Evolutionary conservation across 2,888 invertebrate genomes (phyloP), one percentile per base, ranked within the genome.

Genomic region (Drosophila fulvimacula): DNA sequence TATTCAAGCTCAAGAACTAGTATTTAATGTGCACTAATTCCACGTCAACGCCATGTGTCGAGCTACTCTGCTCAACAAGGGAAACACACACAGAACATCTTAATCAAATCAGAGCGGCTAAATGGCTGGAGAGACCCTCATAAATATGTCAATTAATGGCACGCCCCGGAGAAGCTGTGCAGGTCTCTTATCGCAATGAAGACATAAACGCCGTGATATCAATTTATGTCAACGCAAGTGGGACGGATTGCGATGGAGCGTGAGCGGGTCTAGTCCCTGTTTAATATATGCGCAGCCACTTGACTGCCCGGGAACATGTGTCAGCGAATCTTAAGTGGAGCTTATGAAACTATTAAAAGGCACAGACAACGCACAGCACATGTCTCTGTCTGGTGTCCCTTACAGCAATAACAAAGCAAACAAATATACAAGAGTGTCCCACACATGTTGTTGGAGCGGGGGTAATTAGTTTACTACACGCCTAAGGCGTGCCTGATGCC

Each of bases 241-340:
- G 77, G 34, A 46, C 73, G 81, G 82, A 53, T 46, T 53, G 63
- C 15, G 65, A 0, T 27, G 46, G 46, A 17, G 46, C 10, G 46
- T 11, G 60, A 69, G 46, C 30, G 42, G 21, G 32, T 24, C 19
- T 53, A 21, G 53, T 52, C 32, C 39, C 19, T 21, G 48, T 61
- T 65, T 84, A 89, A 82, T 85, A 62, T 84, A 88, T 89, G 73
- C 89, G 48, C 64, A 88, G 76, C 87, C 88, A 87, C 83, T 90
- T 88, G 90, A 90, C 90, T 90, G 81, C 46, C 61, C 76, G 81
- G 82, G 87, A 90, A 91, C 92, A 92, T 92, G 92, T 92, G 92
- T 92, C 91, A 92, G 90, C 92, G 91, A 91, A 91, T 92, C 91
- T 91, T 91, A 90, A 90, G 90, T 89, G 91, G 84, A 91, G 92